These are phyloP conservation scores for Agrenia bidenticulata DNA, from an alignment of 2,888 invertebrate genomes.

Conservation along the genomic window DNA sequence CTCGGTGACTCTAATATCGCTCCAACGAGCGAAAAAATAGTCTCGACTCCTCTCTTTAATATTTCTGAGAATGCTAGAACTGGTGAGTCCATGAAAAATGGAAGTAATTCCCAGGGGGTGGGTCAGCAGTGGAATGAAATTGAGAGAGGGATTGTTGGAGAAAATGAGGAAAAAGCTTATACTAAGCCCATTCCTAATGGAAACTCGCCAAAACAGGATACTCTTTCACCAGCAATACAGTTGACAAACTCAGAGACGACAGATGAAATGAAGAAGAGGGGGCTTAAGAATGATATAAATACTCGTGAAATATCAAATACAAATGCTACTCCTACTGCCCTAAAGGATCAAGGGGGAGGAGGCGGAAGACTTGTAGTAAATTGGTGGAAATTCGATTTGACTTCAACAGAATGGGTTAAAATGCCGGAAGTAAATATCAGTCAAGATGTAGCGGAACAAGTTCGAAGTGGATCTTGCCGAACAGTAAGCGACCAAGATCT, in stretches of 20 bases:
- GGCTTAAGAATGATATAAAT: not conserved
- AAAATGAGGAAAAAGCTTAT: not conserved
- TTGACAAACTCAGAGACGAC: too few species aligned
- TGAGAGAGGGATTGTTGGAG: not conserved
- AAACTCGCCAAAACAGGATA: not conserved
- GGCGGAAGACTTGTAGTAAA: slow-evolving; percentile 14
- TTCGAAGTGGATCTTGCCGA: slow-evolving; percentile 39
- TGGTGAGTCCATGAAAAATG: not conserved
- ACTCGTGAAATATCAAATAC: not conserved
- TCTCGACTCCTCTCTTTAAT: not conserved
- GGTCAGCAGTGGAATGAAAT: slow-evolving; percentile 8
- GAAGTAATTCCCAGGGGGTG: slow-evolving; percentile 16
- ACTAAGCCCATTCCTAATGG: not conserved
- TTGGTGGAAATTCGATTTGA: slow-evolving; percentile 52
- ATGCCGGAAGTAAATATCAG: slow-evolving; percentile 41
- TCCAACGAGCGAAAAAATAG: not conserved
- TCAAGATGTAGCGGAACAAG: slow-evolving; percentile 17
- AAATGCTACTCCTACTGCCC: not conserved
- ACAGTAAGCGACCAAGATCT: slow-evolving; percentile 28
- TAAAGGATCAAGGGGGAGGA: not conserved
- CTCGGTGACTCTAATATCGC: not conserved
- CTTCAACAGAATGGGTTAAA: slow-evolving; percentile 50
- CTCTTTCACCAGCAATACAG: not conserved
- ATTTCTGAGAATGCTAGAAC: slow-evolving; percentile 12
- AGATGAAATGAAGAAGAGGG: not conserved